A percentile compares a stretch with the other conserved stretches of the same genome.
phyloP scores from a whole-genome alignment of 1,140 invertebrate genomes.

The Hestina assimilis region DNA sequence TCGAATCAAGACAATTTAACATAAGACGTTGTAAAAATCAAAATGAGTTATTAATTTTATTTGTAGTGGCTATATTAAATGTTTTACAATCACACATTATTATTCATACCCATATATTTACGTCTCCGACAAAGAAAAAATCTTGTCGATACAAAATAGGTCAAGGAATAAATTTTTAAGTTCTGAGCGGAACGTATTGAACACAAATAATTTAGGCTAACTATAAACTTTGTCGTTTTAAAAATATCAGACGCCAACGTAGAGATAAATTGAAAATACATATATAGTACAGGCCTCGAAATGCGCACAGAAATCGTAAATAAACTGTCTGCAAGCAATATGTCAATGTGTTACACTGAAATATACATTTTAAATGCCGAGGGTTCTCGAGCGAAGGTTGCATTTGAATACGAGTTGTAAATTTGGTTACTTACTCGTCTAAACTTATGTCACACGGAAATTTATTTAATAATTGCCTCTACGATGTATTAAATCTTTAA shows the following conservation, averaged over 20 bases:
- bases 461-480: too few relatives aligned
- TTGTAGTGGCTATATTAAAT: too few relatives aligned
- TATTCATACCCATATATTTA: too few relatives aligned
- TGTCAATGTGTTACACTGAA: background rate
- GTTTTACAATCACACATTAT: too few relatives aligned
- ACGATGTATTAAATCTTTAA: too few relatives aligned
- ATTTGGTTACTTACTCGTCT: too few relatives aligned
- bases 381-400: background rate
- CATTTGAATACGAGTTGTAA: background rate
- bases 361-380: background rate
- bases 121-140: too few relatives aligned
- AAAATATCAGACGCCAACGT: conserved; percentile 4
- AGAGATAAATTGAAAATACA: background rate
- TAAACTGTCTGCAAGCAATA: background rate
- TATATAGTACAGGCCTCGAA: background rate
- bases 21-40: too few relatives aligned
- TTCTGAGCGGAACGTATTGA: background rate
- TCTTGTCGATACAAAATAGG: background rate
- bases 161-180: conserved; percentile 2
- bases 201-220: background rate
- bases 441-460: too few relatives aligned
- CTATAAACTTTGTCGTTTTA: background rate
- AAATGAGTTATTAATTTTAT: too few relatives aligned
- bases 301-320: background rate
- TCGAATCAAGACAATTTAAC: too few relatives aligned